A percentile compares a stretch with the other conserved stretches of the same genome.
These are phyloP conservation scores for Eupleurogrammus muticus DNA, from an alignment of 2,797 vertebrate genomes.

Conservation along the genomic window DNA sequence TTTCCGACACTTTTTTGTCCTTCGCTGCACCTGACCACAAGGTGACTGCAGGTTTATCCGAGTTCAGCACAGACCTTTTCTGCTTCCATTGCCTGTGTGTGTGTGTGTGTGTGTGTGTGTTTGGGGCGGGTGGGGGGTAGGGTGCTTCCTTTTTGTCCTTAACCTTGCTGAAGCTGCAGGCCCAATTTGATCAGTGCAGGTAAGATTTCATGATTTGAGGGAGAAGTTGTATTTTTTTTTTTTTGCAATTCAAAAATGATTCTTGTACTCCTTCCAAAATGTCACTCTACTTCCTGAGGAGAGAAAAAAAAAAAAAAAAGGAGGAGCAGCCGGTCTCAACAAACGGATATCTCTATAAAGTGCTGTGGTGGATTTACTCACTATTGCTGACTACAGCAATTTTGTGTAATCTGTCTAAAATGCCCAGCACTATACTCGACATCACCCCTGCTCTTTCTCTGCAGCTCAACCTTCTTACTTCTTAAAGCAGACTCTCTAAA, in stretches of 20 bases:
- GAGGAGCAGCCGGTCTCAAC: constrained; percentile 31
- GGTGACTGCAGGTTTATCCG: constrained; percentile 74
- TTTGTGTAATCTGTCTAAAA: constrained; percentile 76
- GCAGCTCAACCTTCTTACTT: constrained; percentile 15
- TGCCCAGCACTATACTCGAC: constrained; percentile 56
- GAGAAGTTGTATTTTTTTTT: constrained; percentile 19
- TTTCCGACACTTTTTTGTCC: constrained; percentile 26
- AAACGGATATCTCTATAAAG: constrained; percentile 68
- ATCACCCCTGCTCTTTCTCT: constrained; percentile 44
- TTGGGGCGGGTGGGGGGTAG: not conserved
- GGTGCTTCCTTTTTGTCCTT: constrained; percentile 4
- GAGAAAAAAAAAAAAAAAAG: constrained; percentile 14
- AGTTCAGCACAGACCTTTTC: constrained; percentile 60
- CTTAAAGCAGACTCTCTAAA: constrained; percentile 50
- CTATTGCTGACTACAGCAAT: constrained; percentile 73
- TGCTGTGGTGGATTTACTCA: constrained; percentile 69
- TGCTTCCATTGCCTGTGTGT: constrained; percentile 26
- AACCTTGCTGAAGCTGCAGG: constrained; percentile 35
- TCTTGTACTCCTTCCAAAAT: constrained; percentile 17
- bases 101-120: constrained; percentile 17
- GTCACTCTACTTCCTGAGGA: constrained; percentile 35
- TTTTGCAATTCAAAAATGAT: constrained; percentile 8
- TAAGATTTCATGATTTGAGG: constrained; percentile 43
- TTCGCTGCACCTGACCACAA: constrained; percentile 61
- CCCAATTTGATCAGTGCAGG: constrained; percentile 46